phyloP scores from a whole-genome alignment of 2,113 vertebrate genomes.

The Scatophagus argus region DNA sequence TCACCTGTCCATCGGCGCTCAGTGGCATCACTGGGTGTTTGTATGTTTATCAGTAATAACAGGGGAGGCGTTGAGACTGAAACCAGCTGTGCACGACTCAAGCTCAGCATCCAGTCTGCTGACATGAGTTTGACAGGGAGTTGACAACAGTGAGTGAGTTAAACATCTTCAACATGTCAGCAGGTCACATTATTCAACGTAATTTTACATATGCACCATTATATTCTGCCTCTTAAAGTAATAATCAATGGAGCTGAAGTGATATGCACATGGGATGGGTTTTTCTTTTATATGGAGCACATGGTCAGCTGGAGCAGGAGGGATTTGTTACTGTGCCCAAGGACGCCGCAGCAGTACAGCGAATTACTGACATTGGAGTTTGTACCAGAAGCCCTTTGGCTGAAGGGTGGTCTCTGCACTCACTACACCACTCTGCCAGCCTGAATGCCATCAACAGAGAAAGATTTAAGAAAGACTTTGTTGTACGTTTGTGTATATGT shows the following conservation, averaged over 20 bases:
- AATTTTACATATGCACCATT: conserved; percentile 30
- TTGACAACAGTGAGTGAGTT: conserved; percentile 42
- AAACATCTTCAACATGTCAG: conserved; percentile 44
- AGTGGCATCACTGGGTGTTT: conserved; percentile 50
- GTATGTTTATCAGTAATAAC: conserved; percentile 74
- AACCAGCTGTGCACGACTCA: conserved; percentile 64
- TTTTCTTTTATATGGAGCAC: conserved; percentile 49
- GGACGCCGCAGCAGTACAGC: conserved; percentile 39
- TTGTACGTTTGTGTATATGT: conserved; percentile 67
- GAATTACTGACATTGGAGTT: conserved; percentile 46
- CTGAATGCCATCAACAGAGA: conserved; percentile 48
- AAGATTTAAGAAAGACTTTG: conserved; percentile 61
- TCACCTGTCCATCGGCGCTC: conserved; percentile 75
- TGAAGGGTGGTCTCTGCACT: conserved; percentile 60
- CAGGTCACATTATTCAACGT: conserved; percentile 39
- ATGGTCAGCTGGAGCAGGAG: conserved; percentile 35
- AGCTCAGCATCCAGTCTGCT: conserved; percentile 48
- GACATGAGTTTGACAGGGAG: conserved; percentile 31
- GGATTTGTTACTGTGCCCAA: conserved; percentile 45
- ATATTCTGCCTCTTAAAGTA: conserved; percentile 40
- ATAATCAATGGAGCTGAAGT: conserved; percentile 31
- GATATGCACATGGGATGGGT: conserved; percentile 32
- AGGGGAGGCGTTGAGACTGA: conserved; percentile 66
- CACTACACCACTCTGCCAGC: conserved; percentile 34
- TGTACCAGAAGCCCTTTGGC: conserved; percentile 47